Conservation (phyloP, 1,140 invertebrate genomes). For the Manduca sexta region DNA sequence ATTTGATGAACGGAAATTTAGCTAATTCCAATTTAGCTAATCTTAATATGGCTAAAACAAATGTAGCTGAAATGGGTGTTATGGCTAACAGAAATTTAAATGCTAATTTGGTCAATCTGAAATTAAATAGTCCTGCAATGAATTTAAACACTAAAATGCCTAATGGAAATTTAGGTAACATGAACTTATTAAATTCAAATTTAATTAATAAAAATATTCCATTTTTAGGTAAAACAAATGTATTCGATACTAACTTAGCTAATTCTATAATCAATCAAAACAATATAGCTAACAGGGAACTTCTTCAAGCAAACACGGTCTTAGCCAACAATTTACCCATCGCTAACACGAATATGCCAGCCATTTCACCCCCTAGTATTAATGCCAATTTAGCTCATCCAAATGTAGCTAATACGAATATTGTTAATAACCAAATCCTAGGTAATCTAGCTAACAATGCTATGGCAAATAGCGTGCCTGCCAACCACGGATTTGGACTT, state of each 20-base stretch:
- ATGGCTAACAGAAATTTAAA: no score
- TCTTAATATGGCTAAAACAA: neutral
- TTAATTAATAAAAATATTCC: neutral
- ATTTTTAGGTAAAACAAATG: neutral
- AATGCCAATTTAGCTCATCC: neutral
- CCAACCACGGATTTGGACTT: constrained; percentile 20
- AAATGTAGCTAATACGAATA: neutral
- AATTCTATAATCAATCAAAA: no score
- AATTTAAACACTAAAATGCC: neutral
- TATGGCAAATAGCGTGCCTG: neutral
- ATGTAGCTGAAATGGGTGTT: neutral
- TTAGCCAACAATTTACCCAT: no score
- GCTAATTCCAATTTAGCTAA: neutral
- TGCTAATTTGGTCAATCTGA: neutral
- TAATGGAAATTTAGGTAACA: constrained; percentile 1
- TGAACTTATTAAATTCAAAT: neutral
- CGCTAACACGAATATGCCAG: no score
- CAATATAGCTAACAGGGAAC: no score
- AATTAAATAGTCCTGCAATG: neutral
- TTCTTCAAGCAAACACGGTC: no score
- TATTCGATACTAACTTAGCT: neutral
- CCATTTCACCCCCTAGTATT: no score
- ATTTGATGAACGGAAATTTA: neutral
- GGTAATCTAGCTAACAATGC: neutral
- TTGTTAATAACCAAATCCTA: neutral